Evolutionary conservation across 2,888 invertebrate genomes (phyloP), one percentile per base, ranked within the genome.

Genomic region (Augochlorella aurata): DNA sequence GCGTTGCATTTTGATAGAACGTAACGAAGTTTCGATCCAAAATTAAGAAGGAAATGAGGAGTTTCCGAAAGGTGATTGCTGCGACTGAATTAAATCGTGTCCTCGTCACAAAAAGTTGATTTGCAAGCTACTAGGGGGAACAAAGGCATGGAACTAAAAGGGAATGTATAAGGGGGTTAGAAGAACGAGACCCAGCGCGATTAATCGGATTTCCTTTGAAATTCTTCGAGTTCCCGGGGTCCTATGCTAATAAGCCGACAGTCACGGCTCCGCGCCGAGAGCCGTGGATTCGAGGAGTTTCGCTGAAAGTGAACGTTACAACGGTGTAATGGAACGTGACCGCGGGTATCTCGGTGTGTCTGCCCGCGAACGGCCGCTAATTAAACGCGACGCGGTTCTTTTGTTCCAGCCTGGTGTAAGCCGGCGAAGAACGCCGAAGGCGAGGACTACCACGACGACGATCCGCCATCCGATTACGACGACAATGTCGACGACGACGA

Each of bases 331-430:
- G 54, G 67, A 70, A 69, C 52, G 71, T 63, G 54, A 75, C 65
- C 75, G n/a, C 38, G 16, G 12, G 10, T 24, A 58, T 29, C 29
- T 61, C 16, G 21, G 7, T 29, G 61, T 61, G 24, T 61, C 2
- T 14, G 2, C 18, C 18, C 50, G 72, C 65, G 58, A 76, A 50
- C 70, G 21, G 29, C 10, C 12, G 73, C 29, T 77, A 83, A 83
- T 83, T 78, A 69, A 67, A 54, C 38, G 14, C 24, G 44, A 50
- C 10, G 65, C 14, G 12, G 38, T 72, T 70, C 21, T 45, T 65
- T 50, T 73, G 74, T 90, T 91, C 38, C 83, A 91, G 91, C 76
- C 50, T 75, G 83, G 47, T 88, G 88, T 63, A 87, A 87, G 77
- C 90, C 91, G 8, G 82, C 81, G 4, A 86, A 89, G 38, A 77